Conservation (phyloP, 1,140 invertebrate genomes). For the Bombus polaris region DNA sequence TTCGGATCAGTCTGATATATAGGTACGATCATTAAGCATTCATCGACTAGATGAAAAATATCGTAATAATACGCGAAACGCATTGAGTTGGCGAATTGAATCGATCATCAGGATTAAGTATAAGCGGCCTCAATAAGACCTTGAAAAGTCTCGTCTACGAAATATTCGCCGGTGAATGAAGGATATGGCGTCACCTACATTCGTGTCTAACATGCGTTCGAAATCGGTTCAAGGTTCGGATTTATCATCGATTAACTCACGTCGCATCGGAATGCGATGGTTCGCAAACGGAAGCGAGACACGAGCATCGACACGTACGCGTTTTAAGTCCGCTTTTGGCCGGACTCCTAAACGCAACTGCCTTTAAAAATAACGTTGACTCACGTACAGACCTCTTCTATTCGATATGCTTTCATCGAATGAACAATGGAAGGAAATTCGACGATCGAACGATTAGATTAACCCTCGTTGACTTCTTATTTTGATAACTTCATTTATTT, state of each 20-base stretch:
- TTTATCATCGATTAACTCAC: conserved; percentile 37
- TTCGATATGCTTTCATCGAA: neutral
- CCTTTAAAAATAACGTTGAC: conserved; percentile 26
- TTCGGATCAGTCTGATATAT: too few species aligned
- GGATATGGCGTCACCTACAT: conserved; percentile 63
- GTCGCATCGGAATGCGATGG: conserved; percentile 13
- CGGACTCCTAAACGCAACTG: neutral
- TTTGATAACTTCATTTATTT: neutral
- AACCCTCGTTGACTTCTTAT: neutral
- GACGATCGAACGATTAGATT: neutral
- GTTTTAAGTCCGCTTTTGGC: neutral
- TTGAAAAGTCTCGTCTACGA: conserved; percentile 22
- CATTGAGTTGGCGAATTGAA: neutral
- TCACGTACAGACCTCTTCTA: neutral
- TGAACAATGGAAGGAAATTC: neutral
- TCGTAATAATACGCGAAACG: neutral
- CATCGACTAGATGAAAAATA: neutral
- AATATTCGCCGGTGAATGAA: conserved; percentile 27
- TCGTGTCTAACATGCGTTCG: conserved; percentile 59
- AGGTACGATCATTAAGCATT: too few species aligned
- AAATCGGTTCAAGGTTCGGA: conserved; percentile 71
- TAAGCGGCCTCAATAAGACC: neutral
- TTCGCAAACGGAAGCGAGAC: conserved; percentile 35
- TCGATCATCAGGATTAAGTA: neutral
- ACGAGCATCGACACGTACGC: neutral